Conservation (phyloP, 2,113 vertebrate genomes). For the Andinoacara biseriatus region DNA sequence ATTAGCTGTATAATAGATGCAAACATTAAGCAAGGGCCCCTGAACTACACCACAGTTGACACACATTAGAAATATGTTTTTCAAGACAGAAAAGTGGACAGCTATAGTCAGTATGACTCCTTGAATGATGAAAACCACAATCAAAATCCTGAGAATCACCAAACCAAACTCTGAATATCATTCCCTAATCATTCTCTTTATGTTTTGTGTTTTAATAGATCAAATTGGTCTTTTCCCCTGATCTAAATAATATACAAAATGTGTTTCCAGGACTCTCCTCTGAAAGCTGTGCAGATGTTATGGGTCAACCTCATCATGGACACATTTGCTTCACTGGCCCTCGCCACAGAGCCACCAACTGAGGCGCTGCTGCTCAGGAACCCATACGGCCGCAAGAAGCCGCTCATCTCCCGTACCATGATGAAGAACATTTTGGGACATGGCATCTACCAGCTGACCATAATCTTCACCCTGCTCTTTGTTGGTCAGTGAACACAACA, state of each 20-base stretch:
- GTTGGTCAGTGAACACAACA: conserved; percentile 83
- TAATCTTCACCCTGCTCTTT: conserved; percentile 96
- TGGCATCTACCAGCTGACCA: conserved; percentile 90
- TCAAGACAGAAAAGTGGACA: too few species aligned
- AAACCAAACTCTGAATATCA: not conserved
- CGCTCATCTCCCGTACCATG: conserved; percentile 97
- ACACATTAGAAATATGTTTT: too few species aligned
- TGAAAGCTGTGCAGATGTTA: conserved; percentile 99
- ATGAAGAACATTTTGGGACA: conserved; percentile 99
- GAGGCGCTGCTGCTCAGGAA: conserved; percentile 92
- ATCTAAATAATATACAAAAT: not conserved
- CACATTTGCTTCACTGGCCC: conserved; percentile 94
- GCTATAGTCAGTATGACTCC: not conserved
- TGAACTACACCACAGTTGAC: too few species aligned
- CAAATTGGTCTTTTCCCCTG: not conserved
- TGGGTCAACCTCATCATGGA: conserved; percentile 99
- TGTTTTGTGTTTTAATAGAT: not conserved
- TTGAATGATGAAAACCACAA: not conserved
- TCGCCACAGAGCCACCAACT: conserved; percentile 96
- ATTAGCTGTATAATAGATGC: too few species aligned
- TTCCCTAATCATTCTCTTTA: too few species aligned
- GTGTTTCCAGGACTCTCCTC: conserved; percentile 91
- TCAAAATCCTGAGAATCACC: not conserved
- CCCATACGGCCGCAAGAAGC: conserved; percentile 97
- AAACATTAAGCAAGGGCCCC: too few species aligned